Evolutionary conservation across 2,113 vertebrate species (phyloP).

Genomic region (Eublepharis macularius): DNA sequence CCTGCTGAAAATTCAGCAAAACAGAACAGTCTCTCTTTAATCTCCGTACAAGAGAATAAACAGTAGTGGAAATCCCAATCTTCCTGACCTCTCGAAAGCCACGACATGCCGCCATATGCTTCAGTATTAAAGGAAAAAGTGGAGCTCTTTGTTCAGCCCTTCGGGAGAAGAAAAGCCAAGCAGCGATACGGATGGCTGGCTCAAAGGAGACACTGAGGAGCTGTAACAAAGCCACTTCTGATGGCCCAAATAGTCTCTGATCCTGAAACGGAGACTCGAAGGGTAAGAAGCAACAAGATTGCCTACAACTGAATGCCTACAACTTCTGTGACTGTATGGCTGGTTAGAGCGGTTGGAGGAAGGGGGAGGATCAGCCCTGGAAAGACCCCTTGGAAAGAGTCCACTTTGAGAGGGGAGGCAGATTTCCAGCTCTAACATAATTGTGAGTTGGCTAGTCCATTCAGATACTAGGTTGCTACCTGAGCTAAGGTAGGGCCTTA

Average conservation of each 20-base stretch:
- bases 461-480: background rate
- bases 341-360: background rate
- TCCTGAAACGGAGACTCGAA: background rate
- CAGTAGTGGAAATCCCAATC: background rate
- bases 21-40: background rate
- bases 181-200: background rate
- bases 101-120: background rate
- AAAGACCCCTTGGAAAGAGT: background rate
- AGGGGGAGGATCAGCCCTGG: background rate
- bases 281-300: background rate
- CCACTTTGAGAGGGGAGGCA: background rate
- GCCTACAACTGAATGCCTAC: background rate
- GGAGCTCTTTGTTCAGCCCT: background rate
- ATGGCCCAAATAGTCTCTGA: background rate
- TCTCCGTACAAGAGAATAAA: background rate
- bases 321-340: background rate
- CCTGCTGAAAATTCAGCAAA: background rate
- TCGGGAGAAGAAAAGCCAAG: background rate
- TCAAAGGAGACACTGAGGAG: background rate
- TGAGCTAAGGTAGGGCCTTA: background rate
- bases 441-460: background rate
- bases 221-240: background rate
- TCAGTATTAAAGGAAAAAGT: background rate
- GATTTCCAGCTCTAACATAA: background rate
- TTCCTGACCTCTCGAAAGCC: background rate